A percentile compares a stretch with the other conserved stretches of the same genome.
Evolutionary conservation across 2,797 vertebrate genomes (phyloP).

Genomic region (Mustela erminea): DNA sequence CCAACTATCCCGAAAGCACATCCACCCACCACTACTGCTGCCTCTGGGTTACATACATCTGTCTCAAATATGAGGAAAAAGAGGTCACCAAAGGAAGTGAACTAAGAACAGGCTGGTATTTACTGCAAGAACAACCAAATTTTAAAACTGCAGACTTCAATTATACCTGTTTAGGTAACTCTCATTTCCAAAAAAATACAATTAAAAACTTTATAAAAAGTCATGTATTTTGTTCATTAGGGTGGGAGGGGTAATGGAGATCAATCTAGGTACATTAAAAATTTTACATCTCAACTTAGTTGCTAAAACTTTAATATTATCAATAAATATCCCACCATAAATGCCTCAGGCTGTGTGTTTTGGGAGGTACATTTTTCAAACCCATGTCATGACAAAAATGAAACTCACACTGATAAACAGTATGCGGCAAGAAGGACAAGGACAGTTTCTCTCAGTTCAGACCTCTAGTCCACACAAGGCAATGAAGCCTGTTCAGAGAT

Average conservation of each 20-base stretch:
- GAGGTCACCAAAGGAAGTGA: background rate
- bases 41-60: background rate
- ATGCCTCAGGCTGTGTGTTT: background rate
- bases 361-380: background rate
- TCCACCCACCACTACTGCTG: background rate
- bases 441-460: background rate
- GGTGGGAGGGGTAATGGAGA: background rate
- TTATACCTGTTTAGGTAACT: background rate
- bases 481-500: background rate
- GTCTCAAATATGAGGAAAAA: background rate
- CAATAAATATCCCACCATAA: background rate
- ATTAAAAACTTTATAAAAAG: background rate
- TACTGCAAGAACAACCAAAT: background rate
- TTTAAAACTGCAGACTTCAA: slow-evolving; percentile 15
- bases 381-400: background rate
- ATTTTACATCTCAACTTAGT: background rate
- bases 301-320: background rate
- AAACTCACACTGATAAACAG: background rate
- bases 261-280: background rate
- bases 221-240: background rate
- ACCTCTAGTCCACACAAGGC: background rate
- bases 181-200: slow-evolving; percentile 7
- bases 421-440: background rate
- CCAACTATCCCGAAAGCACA: background rate
- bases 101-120: background rate